A percentile compares a stretch with the other conserved stretches of the same genome.
phyloP scores from a whole-genome alignment of 2,797 vertebrate species.

The Hozukius guyotensis region DNA sequence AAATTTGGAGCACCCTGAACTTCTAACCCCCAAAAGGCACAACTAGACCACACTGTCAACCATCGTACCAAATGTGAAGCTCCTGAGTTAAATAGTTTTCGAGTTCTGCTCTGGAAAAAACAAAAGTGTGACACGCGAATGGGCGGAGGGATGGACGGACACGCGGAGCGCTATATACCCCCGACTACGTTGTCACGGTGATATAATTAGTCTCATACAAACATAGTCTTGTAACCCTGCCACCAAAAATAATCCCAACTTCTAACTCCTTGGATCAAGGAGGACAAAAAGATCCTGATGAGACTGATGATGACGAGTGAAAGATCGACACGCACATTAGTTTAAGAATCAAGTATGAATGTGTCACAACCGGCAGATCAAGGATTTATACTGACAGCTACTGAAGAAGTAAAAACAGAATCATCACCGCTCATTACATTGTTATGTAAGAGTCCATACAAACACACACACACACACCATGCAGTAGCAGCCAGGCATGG shows the following conservation, averaged over 20 bases:
- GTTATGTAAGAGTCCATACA: slow-evolving; percentile 41
- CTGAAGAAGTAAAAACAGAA: slow-evolving; percentile 17
- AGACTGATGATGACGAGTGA: background rate
- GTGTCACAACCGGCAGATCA: background rate
- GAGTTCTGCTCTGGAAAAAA: too few relatives aligned
- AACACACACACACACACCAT: slow-evolving; percentile 4
- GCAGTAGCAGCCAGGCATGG: slow-evolving; percentile 16
- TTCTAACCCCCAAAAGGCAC: too few relatives aligned
- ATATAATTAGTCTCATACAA: background rate
- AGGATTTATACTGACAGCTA: background rate
- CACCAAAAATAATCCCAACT: background rate
- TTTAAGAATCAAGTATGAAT: background rate
- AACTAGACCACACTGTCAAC: too few relatives aligned
- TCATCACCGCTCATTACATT: background rate
- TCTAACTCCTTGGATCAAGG: background rate
- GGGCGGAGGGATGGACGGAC: too few relatives aligned
- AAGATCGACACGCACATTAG: background rate
- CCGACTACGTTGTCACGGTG: too few relatives aligned
- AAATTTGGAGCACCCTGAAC: too few relatives aligned
- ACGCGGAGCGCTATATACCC: too few relatives aligned
- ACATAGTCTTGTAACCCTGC: background rate
- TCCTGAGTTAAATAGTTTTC: rapidly evolving
- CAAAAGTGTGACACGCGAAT: too few relatives aligned
- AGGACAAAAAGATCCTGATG: background rate
- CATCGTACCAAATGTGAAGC: too few relatives aligned